These are phyloP conservation scores for Bufo bufo DNA, from an alignment of 2,113 vertebrate species.

Conservation along the genomic window DNA sequence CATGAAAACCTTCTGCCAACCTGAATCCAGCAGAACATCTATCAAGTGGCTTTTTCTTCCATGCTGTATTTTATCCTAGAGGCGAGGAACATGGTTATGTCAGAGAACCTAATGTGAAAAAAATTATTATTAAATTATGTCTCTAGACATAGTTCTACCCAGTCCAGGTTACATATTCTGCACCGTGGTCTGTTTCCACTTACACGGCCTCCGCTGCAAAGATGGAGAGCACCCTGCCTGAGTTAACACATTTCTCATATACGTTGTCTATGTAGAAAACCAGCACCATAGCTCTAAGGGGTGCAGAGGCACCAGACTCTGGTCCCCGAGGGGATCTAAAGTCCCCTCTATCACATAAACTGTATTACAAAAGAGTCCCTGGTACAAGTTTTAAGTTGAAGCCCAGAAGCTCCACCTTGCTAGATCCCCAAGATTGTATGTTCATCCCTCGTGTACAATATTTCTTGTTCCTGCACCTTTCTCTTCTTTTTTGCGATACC, in stretches of 20 bases:
- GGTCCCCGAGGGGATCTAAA: too few species aligned
- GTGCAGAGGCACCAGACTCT: too few species aligned
- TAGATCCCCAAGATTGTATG: too few species aligned
- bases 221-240: neutral
- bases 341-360: too few species aligned
- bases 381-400: too few species aligned
- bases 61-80: constrained; percentile 10
- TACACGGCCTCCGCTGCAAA: neutral
- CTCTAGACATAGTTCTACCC: neutral
- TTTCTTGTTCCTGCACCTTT: neutral
- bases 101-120: constrained; percentile 21
- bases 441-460: too few species aligned
- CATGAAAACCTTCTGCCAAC: constrained; percentile 31
- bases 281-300: too few species aligned
- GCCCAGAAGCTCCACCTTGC: too few species aligned
- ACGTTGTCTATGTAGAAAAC: neutral
- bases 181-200: neutral
- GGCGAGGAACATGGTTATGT: neutral
- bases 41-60: neutral
- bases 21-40: neutral
- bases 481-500: too few species aligned
- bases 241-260: neutral
- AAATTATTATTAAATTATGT: constrained; percentile 24
- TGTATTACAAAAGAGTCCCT: too few species aligned
- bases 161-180: neutral